Conservation (phyloP, 30 jellyfish, hydroid and myxozoan genomes). For the Cassiopea andromeda region DNA sequence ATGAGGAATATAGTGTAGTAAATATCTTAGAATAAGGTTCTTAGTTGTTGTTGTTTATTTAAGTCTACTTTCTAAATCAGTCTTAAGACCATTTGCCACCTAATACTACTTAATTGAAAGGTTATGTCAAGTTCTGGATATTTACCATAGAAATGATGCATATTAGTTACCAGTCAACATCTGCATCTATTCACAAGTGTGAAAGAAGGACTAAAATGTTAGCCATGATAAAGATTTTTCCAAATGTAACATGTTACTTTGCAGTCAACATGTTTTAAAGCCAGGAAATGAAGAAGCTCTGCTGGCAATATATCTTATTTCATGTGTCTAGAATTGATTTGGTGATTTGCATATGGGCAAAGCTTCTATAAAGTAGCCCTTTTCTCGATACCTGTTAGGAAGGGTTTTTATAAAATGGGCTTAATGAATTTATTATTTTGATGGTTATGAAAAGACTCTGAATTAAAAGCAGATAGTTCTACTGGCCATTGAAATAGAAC, state of each 20-base stretch:
- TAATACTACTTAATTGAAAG: neutral
- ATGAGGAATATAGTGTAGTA: neutral
- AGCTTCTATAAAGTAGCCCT: neutral
- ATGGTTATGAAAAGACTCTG: neutral
- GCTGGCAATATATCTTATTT: neutral
- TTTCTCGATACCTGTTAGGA: neutral
- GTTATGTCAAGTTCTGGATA: neutral
- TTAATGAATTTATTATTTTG: neutral
- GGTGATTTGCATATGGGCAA: neutral
- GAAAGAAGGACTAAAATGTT: neutral
- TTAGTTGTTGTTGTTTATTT: neutral
- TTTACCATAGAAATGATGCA: neutral
- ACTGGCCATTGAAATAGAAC: conserved; percentile 7
- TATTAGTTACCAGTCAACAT: neutral
- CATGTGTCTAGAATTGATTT: neutral
- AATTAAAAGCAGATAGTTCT: neutral
- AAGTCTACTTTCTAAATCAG: neutral
- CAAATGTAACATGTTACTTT: neutral
- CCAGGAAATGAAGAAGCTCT: neutral
- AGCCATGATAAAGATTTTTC: neutral
- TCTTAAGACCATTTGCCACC: neutral
- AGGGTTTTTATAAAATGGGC: neutral
- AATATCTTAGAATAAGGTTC: neutral
- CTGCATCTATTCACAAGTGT: neutral
- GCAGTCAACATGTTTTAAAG: neutral